These are phyloP conservation scores for Oriolus oriolus DNA, from an alignment of 2,113 vertebrate species.

Conservation along the genomic window DNA sequence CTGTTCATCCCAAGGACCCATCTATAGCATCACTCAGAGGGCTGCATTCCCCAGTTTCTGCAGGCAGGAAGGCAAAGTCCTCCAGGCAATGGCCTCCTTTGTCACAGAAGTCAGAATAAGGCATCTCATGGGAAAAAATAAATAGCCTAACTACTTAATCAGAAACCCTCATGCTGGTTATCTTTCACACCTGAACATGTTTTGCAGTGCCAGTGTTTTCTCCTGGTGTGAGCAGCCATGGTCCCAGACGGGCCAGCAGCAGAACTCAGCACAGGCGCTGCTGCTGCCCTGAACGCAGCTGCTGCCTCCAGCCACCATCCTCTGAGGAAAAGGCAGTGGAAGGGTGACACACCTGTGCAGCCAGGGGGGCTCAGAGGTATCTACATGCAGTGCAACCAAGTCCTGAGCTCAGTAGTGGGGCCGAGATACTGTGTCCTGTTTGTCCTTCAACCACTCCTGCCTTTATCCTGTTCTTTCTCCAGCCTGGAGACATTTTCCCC, in stretches of 20 bases:
- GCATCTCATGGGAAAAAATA: neutral
- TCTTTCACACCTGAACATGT: neutral
- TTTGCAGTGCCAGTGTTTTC: neutral
- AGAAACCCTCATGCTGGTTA: neutral
- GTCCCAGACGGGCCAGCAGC: neutral
- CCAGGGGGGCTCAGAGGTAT: neutral
- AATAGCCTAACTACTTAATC: neutral
- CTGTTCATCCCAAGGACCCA: neutral
- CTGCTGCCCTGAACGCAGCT: neutral
- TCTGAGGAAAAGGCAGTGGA: fast-evolving
- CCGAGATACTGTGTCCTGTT: neutral
- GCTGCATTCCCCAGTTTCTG: neutral
- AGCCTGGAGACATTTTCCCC: neutral
- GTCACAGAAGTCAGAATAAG: neutral
- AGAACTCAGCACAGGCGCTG: neutral
- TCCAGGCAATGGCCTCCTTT: neutral
- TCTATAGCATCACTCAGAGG: neutral
- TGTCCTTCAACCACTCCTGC: neutral
- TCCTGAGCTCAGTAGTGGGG: neutral
- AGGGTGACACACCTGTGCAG: fast-evolving
- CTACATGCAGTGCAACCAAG: neutral
- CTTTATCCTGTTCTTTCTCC: neutral
- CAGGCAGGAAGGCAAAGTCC: neutral
- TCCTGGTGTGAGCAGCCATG: neutral
- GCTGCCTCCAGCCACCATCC: too few relatives aligned